Evolutionary conservation across 2,888 invertebrate species (phyloP).

Genomic region (Acanthacorydalis orientalis): DNA sequence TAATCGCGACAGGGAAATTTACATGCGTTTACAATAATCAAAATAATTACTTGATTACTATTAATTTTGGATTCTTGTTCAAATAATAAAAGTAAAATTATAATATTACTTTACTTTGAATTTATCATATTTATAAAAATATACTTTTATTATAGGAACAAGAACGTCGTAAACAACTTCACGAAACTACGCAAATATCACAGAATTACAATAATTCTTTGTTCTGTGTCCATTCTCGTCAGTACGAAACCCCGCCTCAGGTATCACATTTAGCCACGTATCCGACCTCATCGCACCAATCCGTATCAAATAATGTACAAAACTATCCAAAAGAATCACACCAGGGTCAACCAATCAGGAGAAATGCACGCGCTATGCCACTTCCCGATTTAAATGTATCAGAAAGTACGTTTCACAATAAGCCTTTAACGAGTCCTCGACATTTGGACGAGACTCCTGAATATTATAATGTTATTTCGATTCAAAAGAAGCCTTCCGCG

Average conservation of each 20-base stretch:
- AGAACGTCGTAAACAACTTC: constrained; percentile 9
- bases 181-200: not conserved
- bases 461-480: not conserved
- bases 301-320: not conserved
- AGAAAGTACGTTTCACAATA: too few relatives aligned
- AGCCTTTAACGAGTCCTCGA: too few relatives aligned
- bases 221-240: not conserved
- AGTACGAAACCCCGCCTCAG: not conserved
- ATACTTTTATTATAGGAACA: constrained; percentile 9
- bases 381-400: too few relatives aligned
- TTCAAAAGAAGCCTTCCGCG: not conserved
- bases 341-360: not conserved
- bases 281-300: not conserved
- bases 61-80: too few relatives aligned
- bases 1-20: too few relatives aligned
- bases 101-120: too few relatives aligned
- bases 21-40: too few relatives aligned
- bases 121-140: not conserved
- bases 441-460: not conserved
- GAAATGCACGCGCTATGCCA: not conserved
- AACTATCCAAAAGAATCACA: not conserved
- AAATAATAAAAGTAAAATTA: too few relatives aligned
- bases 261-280: not conserved
- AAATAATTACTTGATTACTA: too few relatives aligned
- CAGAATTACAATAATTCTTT: not conserved